Evolutionary conservation across 1,140 invertebrate genomes (phyloP), one percentile per base, ranked within the genome.

Genomic region (roundworm (Caenorhabditis elegans)): DNA sequence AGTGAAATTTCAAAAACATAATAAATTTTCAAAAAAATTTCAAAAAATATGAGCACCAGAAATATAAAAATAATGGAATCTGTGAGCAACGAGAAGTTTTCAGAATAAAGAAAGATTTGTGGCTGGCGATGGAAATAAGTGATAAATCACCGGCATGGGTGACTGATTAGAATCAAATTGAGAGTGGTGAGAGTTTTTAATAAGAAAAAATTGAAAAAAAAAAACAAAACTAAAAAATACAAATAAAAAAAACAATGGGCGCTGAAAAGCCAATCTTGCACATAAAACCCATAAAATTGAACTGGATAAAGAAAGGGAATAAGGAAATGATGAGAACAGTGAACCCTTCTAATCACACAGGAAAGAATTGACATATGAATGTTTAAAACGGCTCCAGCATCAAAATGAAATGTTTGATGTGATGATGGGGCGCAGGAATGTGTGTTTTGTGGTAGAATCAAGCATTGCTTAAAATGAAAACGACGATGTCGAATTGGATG

Each of bases 71-170:
- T 70, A 26, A 39, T 70, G 60, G 60, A 34, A 39, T 70, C 60
- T 24, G 34, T 70, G 60, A 70, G 60, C 31, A 70, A 70, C 60
- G 53, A 60, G 34, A 60, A 17, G 15, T 3, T 13, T 60, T 17
- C 60, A 10, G 39, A 43, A 43, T 10, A 22, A 22, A 70, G 39
- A 39, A 70, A 39, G 60, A 70, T 39, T 43, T 70, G 60, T 70
- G 60, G 60, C 60, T 70, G 60, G n/a, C n/a, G 60, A 39, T 70
- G 60, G 60, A 39, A 70, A n/a, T 70, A 13, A 70, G 34, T 70
- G 60, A 70, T 39, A 70, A 70, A 43, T 70, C 60, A 70, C 60
- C 60, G 60, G 34, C 31, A 22, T 70, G 11, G 34, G 60, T 70
- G 60, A 39, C 34, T 39, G 34, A 70, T 70, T 70, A 70, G 34